These are phyloP conservation scores for Chiloscyllium punctatum DNA, from an alignment of 2,797 vertebrate genomes.

Conservation along the genomic window DNA sequence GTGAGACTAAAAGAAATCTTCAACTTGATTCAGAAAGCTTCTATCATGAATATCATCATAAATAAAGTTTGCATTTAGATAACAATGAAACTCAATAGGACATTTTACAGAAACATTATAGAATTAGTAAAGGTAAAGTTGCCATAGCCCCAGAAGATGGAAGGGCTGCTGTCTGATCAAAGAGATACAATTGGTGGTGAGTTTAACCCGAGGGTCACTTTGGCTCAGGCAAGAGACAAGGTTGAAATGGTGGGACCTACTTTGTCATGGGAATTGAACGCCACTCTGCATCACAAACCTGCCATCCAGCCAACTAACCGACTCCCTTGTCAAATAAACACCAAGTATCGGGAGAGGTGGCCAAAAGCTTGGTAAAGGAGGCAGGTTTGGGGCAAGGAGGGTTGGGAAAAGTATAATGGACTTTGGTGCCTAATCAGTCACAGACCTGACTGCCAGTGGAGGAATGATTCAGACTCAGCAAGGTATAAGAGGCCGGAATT, in stretches of 20 bases:
- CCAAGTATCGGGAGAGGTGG: not conserved
- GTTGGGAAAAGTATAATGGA: not conserved
- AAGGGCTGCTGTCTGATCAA: no score
- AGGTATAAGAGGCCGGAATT: not conserved
- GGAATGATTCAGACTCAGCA: not conserved
- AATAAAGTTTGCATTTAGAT: not conserved
- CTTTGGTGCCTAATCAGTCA: not conserved
- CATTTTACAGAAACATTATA: not conserved
- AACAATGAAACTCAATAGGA: not conserved
- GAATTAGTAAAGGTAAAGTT: no score
- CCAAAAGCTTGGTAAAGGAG: not conserved
- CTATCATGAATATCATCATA: not conserved
- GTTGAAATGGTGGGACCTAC: no score
- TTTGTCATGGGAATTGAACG: no score
- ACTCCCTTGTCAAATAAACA: no score
- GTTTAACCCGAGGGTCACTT: no score
- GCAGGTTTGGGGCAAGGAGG: not conserved
- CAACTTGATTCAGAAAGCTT: not conserved
- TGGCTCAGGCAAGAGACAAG: no score
- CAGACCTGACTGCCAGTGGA: not conserved
- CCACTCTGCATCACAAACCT: no score
- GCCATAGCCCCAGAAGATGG: no score
- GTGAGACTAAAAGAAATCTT: not conserved
- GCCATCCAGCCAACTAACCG: no score
- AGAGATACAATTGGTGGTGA: no score